phyloP scores from a whole-genome alignment of 2,797 vertebrate species.

The Lates japonicus region DNA sequence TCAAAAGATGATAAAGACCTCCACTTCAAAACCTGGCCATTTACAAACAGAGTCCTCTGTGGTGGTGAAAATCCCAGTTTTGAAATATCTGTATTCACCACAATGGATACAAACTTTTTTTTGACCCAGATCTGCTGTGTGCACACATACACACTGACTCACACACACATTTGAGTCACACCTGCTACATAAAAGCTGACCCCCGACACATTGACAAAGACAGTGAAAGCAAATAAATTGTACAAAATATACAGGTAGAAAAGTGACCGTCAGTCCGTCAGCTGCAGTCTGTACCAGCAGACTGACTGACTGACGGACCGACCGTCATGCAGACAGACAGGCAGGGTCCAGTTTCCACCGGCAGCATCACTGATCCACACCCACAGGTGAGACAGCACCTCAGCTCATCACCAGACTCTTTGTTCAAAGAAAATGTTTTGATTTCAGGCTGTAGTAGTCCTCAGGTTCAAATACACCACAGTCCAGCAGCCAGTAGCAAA shows the following conservation, averaged over 20 bases:
- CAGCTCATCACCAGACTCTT: constrained; percentile 18
- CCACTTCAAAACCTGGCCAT: not conserved
- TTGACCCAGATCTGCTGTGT: too few species aligned
- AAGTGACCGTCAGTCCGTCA: constrained; percentile 20
- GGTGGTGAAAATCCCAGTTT: not conserved
- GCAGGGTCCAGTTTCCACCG: constrained; percentile 32
- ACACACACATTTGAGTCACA: constrained; percentile 50
- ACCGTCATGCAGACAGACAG: constrained; percentile 22
- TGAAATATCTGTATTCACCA: not conserved
- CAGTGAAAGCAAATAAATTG: too few species aligned
- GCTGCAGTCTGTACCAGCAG: constrained; percentile 80
- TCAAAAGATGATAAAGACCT: not conserved
- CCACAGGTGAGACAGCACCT: constrained; percentile 45
- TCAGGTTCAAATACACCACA: not conserved
- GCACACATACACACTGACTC: constrained; percentile 6
- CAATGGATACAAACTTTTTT: not conserved
- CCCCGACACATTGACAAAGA: too few species aligned
- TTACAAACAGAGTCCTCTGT: not conserved
- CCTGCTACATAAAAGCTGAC: too few species aligned
- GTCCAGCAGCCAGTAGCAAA: not conserved
- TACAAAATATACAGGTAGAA: too few species aligned
- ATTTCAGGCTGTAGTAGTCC: not conserved
- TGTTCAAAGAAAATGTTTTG: constrained; percentile 7
- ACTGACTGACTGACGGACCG: constrained; percentile 42
- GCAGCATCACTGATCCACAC: constrained; percentile 13